Base-by-base conservation (phyloP, 2,113 vertebrate genomes). In the Myrmophylax atrothorax region DNA sequence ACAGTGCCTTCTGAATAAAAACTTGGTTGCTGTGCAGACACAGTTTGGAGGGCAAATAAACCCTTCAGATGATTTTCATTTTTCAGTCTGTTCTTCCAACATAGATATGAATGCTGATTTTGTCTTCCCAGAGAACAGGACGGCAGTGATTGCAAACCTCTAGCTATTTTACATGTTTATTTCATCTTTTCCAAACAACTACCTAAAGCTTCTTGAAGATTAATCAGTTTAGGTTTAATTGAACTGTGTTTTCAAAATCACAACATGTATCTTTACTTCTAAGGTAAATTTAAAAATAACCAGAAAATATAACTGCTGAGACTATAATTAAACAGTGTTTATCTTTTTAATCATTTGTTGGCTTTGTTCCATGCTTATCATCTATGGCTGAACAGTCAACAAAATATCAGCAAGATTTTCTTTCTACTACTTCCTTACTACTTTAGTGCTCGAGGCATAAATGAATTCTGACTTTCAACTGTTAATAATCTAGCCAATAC, bases 391-490 rank as follows among this genome's bases (percentile, higher is more conserved):
- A 92, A 52, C 86, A 86, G 38, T 93, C 78, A 90, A 74, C 20
- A 86, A 83, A 91, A 58, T 47, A 77, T 67, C 42, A 55, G 35
- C 24, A 90, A 60, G 12, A 26, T 87, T 96, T 94, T 93, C 38
- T 74, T 91, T 44, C 26, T 70, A 56, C 59, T 26, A 52, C 25
- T 52, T 52, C 28, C 56, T 47, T 52, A 58, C 56, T 73, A 11
- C 44, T 91, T 87, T 33, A 50, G 47, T 93, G 28, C 78, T 49
- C 12, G 14, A 76, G 89, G 85, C 77, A 78, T 25, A 79, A 44
- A 63, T 95, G 73, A 87, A 47, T 84, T 92, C 47, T 90, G 75
- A 75, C 29, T 92, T 97, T 93, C 16, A 79, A 9, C 77, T 96
- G 31, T 47, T 67, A 60, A 68, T 46, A 86, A 94, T 82, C 83